phyloP scores from a whole-genome alignment of 2,113 vertebrate genomes.

The Fregetta grallaria region DNA sequence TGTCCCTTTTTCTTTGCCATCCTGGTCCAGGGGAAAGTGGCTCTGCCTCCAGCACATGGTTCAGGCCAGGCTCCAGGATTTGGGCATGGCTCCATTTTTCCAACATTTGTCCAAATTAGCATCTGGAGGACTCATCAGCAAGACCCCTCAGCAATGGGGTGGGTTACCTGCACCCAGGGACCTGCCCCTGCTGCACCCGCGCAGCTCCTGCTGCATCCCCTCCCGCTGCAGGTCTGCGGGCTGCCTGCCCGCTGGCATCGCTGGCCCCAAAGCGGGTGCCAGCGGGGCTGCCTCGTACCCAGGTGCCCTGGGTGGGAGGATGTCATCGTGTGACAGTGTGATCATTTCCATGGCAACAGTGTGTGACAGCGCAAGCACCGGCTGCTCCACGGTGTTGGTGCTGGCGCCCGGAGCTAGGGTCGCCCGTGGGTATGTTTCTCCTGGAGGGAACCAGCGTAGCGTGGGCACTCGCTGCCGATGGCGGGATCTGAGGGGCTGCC shows the following conservation, averaged over 20 bases:
- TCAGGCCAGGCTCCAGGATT: not conserved
- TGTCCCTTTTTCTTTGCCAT: not conserved
- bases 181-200: not conserved
- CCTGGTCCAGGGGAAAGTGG: accelerated
- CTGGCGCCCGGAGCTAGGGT: not conserved
- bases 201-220: not conserved
- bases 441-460: not conserved
- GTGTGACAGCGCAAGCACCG: not conserved
- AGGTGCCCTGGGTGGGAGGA: not conserved
- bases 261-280: not conserved
- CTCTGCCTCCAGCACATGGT: accelerated
- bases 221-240: not conserved
- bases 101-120: not conserved
- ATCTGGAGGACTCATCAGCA: not conserved
- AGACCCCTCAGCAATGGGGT: accelerated
- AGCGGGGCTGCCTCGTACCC: accelerated
- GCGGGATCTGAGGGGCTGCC: accelerated
- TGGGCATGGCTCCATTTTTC: not conserved
- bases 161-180: not conserved
- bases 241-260: accelerated
- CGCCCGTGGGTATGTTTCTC: accelerated
- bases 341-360: constrained; percentile 40
- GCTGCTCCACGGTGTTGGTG: not conserved
- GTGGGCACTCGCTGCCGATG: accelerated
- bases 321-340: not conserved